phyloP scores from a whole-genome alignment of 2,113 vertebrate species.

The Equus przewalskii region DNA sequence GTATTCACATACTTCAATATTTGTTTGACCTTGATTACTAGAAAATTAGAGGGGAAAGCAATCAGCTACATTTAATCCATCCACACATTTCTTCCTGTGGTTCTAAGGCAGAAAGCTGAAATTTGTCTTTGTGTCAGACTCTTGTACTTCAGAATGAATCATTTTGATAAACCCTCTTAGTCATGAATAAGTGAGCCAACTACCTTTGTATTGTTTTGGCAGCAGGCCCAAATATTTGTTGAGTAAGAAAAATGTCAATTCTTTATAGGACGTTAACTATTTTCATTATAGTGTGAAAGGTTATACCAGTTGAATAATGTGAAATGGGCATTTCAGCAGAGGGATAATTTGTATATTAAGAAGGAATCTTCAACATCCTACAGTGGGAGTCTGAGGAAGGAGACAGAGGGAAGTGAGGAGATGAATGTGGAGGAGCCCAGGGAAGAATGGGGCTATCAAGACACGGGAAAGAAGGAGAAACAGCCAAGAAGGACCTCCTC shows the following conservation, averaged over 20 bases:
- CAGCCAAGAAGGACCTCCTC: not conserved
- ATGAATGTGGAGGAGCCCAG: not conserved
- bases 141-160: slow-evolving; percentile 9
- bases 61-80: not conserved
- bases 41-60: not conserved
- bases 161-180: slow-evolving; percentile 48
- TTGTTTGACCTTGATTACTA: not conserved
- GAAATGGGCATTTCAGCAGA: not conserved
- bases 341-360: not conserved
- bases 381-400: not conserved
- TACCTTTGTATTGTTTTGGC: not conserved
- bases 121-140: not conserved
- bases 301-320: not conserved
- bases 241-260: slow-evolving; percentile 42
- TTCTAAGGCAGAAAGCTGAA: slow-evolving; percentile 11
- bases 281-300: slow-evolving; percentile 6
- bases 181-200: slow-evolving; percentile 26
- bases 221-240: slow-evolving; percentile 23
- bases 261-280: not conserved
- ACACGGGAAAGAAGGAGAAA: not conserved
- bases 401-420: not conserved
- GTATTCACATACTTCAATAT: not conserved
- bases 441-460: not conserved
- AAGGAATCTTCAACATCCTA: not conserved
- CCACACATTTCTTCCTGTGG: not conserved